Evolutionary conservation across 1,140 invertebrate species (phyloP), one percentile per base, ranked within the genome.

Genomic region (Dreissena polymorpha): DNA sequence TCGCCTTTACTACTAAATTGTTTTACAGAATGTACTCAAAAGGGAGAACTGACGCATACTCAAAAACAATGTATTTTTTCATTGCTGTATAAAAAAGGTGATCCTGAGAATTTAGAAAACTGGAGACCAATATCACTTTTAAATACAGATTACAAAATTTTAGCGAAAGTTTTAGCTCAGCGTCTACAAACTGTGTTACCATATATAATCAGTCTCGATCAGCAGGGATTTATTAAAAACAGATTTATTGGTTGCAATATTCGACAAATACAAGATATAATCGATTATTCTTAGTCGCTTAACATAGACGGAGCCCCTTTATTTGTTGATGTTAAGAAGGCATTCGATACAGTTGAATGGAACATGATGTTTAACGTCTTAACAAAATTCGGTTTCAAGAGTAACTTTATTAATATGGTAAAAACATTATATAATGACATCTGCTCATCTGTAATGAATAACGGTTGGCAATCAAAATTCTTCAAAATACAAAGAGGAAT

Each of bases 111-210:
- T 49, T 63, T 72, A 10, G 64, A 81, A 75, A 82, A 82, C 21
- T 77, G 73, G 82, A 10, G 77, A 0, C 70, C 69, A 67, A 80
- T 85, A 29, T 85, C 60, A 16, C 25, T 85, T 65, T 55, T 79
- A 57, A 84, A 79, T 78, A 60, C 57, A 23, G 16, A 18, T 23
- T 84, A 84, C 67, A 84, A 84, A 53, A 51, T 79, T n/a, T 64
- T 49, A 21, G 69, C 81, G 18, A 14, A 64, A 50, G 21, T n/a
- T 12, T 67, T 79, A 16, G 68, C 67, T 23, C 23, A 64, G 10
- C 55, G 83, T 53, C 7, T 65, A 16, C 65, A 79, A 73, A 27
- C 12, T 23, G 75, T 79, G 6, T 39, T 84, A 39, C 25, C 49
- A 25, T 2, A 50, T 57, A 25, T 79, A 12, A 84, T 79, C n/a